Base-by-base conservation (phyloP, 2,888 invertebrate genomes). In the Heliconius erato region DNA sequence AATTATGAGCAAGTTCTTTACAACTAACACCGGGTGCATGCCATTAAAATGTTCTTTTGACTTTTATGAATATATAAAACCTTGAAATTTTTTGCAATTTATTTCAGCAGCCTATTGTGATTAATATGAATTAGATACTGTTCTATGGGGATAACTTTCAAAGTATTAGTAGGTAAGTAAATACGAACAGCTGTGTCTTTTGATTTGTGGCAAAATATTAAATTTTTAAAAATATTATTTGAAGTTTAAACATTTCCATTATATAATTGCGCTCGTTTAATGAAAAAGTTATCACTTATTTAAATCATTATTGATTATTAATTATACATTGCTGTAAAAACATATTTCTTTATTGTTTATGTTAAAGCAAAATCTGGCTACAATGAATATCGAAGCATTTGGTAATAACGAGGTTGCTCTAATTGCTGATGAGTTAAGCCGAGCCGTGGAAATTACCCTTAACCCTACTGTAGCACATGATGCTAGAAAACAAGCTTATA, bases 381-480 rank as follows among this genome's bases (percentile, higher is more conserved):
- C 89, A 87, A 95, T 96, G 95, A 95, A 95, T 87, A 89, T 93
- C 85, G 93, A 91, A 83, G 92, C 90, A 86, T 89, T 90, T 86
- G 86, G 87, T 74, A 85, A 86, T 74, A 91, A 91, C 82, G 97
- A 97, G 91, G 97, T 97, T 86, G 96, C 96, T 85, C 97, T 97
- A 86, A 96, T 97, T 90, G 98, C 98, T 85, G 97, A 97, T 82
- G 98, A 98, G 91, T 95, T 98, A 87, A 98, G 98, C 82, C 96
- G 97, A 82, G 98, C 98, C 74, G 98, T 98, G 65, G 98, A 98
- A 89, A 96, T 98, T 26, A 98, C 98, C 83, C 97, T 98, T 96
- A 97, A 98, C 89, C 97, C 98, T n/a, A 95, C 97, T 83, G 97
- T 98, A 63, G 96, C 97, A 23, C 98, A 98, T 86, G 97, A 97